Conservation (phyloP, 2,113 vertebrate species). For the Chaetodon trifascialis region DNA sequence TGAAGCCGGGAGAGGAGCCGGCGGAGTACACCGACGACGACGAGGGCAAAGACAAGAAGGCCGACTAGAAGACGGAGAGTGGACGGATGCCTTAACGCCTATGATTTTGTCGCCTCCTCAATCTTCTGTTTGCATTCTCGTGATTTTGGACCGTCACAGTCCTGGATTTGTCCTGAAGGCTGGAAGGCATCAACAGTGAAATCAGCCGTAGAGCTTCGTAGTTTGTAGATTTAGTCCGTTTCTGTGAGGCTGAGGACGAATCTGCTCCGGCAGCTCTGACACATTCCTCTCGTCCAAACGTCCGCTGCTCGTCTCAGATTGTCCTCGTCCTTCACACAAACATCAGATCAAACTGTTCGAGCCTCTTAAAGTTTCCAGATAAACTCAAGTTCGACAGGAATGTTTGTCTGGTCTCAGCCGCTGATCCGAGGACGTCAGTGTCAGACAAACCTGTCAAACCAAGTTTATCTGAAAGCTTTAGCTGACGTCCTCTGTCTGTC, state of each 20-base stretch:
- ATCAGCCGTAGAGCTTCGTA: conserved; percentile 4
- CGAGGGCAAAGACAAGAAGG: conserved; percentile 85
- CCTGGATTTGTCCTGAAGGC: conserved; percentile 24
- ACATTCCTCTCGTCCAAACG: conserved; percentile 22
- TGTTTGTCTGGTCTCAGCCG: neutral
- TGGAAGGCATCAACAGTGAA: conserved; percentile 3
- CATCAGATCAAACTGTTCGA: too few species aligned
- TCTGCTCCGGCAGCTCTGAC: neutral
- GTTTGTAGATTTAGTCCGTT: neutral
- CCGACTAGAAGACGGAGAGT: conserved; percentile 64
- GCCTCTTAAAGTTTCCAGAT: neutral
- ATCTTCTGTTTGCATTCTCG: conserved; percentile 17
- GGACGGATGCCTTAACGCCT: conserved; percentile 63
- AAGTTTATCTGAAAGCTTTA: neutral
- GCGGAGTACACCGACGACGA: conserved; percentile 96
- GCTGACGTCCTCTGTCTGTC: too few species aligned
- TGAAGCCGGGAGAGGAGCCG: conserved; percentile 94
- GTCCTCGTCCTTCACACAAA: too few species aligned
- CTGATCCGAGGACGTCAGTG: neutral
- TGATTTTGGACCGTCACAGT: conserved; percentile 35
- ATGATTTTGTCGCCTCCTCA: conserved; percentile 18
- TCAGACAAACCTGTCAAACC: too few species aligned
- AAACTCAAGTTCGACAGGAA: neutral
- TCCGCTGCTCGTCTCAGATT: neutral
- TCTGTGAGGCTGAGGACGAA: neutral